phyloP scores from a whole-genome alignment of 2,888 invertebrate genomes.

The Orchestes rusci region DNA sequence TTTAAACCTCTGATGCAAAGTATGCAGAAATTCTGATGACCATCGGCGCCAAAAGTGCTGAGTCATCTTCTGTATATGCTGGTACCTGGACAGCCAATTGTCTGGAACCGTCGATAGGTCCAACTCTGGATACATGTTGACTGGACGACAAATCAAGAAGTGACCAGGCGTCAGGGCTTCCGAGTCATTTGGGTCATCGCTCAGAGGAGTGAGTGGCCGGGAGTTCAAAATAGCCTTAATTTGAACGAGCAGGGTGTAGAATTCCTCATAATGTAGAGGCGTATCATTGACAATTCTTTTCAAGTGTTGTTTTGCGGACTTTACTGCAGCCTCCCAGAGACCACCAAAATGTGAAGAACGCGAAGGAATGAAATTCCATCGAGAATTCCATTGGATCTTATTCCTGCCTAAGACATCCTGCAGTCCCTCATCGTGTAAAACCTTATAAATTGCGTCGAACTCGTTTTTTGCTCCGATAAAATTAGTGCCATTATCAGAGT shows the following conservation, averaged over 20 bases:
- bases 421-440: neutral
- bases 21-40: neutral
- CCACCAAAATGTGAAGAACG: slow-evolving; percentile 1
- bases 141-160: neutral
- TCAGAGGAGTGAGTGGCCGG: neutral
- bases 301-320: neutral
- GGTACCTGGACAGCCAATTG: neutral
- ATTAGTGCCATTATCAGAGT: slow-evolving; percentile 26
- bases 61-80: neutral
- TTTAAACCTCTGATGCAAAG: slow-evolving; percentile 3
- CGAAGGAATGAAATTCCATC: neutral
- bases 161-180: neutral
- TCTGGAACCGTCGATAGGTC: neutral
- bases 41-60: slow-evolving; percentile 1
- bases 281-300: neutral
- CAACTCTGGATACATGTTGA: neutral
- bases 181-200: neutral
- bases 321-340: neutral
- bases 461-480: slow-evolving; percentile 21
- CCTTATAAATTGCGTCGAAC: slow-evolving; percentile 12
- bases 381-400: neutral
- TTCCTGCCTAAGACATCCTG: neutral
- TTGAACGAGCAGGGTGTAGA: slow-evolving; percentile 1
- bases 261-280: neutral
- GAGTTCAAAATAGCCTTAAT: neutral